Base-by-base conservation (phyloP, 2,888 invertebrate genomes). In the Hyposoter dolosus region DNA sequence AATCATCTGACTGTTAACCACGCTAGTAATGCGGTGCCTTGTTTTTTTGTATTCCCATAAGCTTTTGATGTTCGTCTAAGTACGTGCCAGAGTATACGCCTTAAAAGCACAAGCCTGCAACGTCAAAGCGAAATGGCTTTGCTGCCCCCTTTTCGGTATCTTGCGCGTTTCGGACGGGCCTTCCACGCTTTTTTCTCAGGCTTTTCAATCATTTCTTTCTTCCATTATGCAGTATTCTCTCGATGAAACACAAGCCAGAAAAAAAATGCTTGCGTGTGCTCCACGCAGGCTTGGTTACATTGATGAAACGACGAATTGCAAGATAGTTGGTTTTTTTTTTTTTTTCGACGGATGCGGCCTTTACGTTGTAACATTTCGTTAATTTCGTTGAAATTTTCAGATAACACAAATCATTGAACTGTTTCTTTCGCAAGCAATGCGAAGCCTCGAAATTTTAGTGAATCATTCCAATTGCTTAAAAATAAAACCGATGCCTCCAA, bases 31-130 rank as follows among this genome's bases (percentile, higher is more conserved):
- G 65, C 71, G 56, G 40, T 68, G 45, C 72, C 32, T 69, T 66
- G 40, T 40, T 77, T 66, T 63, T 12, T 19, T 53, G 76, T 47
- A 35, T 56, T 19, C 28, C 40, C 35, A 40, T 56, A 43, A 78
- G 60, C 78, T 82, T 85, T 85, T 85, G 84, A 85, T 85, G 84
- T 85, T 85, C 40, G 75, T 63, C 63, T 79, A 50, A 74, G 77
- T 69, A 75, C 82, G 74, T 60, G 74, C 78, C 68, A 69, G 65
- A 79, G 78, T 79, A 28, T 28, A 74, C 40, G 75, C 81, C 84
- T 76, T 76, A 66, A 71, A 81, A 76, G 76, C 84, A 72, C 84
- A 75, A 77, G 40, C 40, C 50, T 28, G 19, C 35, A 19, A 19
- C 77, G 35, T 84, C 84, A 84, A 84, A 84, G 81, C 35, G 50